Base-by-base conservation (phyloP, 2,888 invertebrate species). In the Acanthosepion pharaonis region DNA sequence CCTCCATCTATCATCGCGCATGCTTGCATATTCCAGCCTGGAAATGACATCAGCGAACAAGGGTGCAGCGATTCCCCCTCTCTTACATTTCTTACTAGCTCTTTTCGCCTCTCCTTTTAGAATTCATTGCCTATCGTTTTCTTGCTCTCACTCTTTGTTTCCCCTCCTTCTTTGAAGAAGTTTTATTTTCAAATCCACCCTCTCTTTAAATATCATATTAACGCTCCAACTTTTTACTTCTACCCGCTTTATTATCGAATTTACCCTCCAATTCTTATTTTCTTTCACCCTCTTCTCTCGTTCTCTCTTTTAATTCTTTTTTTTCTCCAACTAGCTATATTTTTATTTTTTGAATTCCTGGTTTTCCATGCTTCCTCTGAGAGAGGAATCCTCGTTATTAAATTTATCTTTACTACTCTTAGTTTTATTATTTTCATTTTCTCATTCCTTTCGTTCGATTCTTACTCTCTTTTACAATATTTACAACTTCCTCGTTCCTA, bases 1-100 rank as follows among this genome's bases (percentile, higher is more conserved):
- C 94, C 95, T 95, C 95, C 96, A 95, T 95, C 95, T 95, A 95
- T 95, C 94, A 95, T 95, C 94, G 95, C 96, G 95, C 96, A 96
- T 95, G 96, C 96, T 33, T 48, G 33, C 55, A 25, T 59, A 18
- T 59, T 55, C 48, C 42, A 20, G n/a, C 94, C 94, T 92, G 92
- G 92, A 92, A 92, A 92, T 92, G 92, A 92, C 92, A 51, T 92
- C 92, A 92, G n/a, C 25, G 48, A n/a, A 42, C 48, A 91, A 48
- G 91, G 42, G 91, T n/a, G 91, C 49, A 92, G 51, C 42, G 3
- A n/a, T 48, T 18, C 64, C 55, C 48, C 33, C n/a, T n/a, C 55
- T 33, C 42, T 55, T 9, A 9, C 0, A 11, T 20, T 25, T n/a
- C 23, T 93, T 20, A 93, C 53, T 9, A 48, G 11, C 25, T 93